Base-by-base conservation (phyloP, 2,888 invertebrate species). In the Eulithis testata region DNA sequence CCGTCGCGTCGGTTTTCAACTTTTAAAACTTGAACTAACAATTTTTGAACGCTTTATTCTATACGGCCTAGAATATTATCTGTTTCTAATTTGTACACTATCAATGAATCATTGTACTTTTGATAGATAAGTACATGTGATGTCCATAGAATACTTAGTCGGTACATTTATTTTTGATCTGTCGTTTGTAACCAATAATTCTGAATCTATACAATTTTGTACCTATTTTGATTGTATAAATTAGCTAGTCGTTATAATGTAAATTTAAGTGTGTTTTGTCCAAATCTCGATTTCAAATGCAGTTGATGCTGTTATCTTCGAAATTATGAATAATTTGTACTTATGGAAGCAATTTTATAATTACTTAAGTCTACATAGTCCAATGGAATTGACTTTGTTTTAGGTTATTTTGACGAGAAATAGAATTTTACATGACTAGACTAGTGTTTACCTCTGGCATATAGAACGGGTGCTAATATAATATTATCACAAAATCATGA, bases 231-330 rank as follows among this genome's bases (percentile, higher is more conserved):
- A 77, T 76, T 79, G 77, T 83, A 80, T 80, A 78, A 80, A 80
- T 82, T 81, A 87, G 81, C 86, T 87, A 88, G 88, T 88, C 88
- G 82, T 80, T 68, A 71, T 73, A 71, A 78, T 78, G 75, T 84
- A 80, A 80, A 77, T 76, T 77, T 81, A 83, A 82, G 82, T 76
- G 82, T 80, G 71, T 77, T 78, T 78, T 81, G 81, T 85, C 84
- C 79, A 82, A 84, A 81, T 82, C 82, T 78, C 77, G 73, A 73
- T 80, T 75, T 79, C 79, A 82, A 75, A 76, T 74, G 76, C 76
- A 83, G 71, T 70, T 77, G 83, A 80, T 80, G 85, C 83, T 81
- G 81, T 81, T 80, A 79, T 80, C 78, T 77, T 77, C 45, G 60
- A 44, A 51, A 63, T 74, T 79, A 75, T 75, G 72, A 71, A 73